Base-by-base conservation (phyloP, 2,888 invertebrate genomes). In the Theretra japonica region DNA sequence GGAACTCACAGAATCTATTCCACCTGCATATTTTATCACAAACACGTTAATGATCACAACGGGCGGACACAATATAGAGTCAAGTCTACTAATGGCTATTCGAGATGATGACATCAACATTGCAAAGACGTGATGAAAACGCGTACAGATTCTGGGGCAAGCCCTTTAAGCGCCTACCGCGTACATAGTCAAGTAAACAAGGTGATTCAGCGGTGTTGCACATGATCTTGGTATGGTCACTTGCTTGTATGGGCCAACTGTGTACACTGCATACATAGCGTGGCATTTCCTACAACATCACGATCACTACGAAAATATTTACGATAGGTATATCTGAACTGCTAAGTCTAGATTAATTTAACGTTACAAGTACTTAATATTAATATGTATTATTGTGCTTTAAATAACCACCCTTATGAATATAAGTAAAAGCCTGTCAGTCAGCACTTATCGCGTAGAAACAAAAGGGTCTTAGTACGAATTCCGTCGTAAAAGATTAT, bases 161-260 rank as follows among this genome's bases (percentile, higher is more conserved):
- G 79, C 80, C 81, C 81, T 82, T 80, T 75, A 80, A 70, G 75
- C 73, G 80, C 78, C 82, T 71, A 77, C 77, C 21, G 72, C 65
- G 76, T 80, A 78, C 76, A 74, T 76, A 70, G 79, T 81, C 79
- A 83, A 77, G 84, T 84, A 87, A 87, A 90, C 85, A 86, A 71
- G 74, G 80, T 93, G 93, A 93, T 83, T 93, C 93, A 93, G 84
- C 83, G 79, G 73, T 78, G 81, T 87, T 86, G 83, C 82, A 82
- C 82, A 88, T 82, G 82, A 77, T 84, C 80, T 80, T 82, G 82
- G 83, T 76, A 82, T 79, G 79, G 75, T 77, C 80, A 81, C 84
- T 87, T 56, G 50, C 30, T 50, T 59, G 58, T 62, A 30, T 53
- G 15, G 30, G 33, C 83, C 88, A 90, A 80, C 88, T 91, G 90